These are phyloP conservation scores for Conus betulinus DNA, from an alignment of 1,140 invertebrate genomes.

Conservation along the genomic window DNA sequence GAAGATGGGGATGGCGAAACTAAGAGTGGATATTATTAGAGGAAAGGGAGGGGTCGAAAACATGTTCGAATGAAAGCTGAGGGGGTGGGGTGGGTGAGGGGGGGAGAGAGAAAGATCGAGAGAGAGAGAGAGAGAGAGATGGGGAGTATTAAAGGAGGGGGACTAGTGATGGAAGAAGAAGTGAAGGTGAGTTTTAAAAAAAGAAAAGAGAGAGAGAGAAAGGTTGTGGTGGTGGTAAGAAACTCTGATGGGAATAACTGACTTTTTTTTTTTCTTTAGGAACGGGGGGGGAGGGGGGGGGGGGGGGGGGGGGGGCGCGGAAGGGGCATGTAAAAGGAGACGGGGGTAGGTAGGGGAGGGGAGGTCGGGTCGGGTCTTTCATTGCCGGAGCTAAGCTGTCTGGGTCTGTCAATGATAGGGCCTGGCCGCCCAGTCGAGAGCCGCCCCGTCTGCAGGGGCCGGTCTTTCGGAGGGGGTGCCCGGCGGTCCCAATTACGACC, in stretches of 20 bases:
- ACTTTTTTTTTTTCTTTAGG: too few species aligned
- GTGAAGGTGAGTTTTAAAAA: not conserved
- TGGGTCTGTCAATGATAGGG: not conserved
- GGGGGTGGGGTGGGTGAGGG: not conserved
- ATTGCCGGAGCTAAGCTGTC: not conserved
- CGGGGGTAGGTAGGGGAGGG: not conserved
- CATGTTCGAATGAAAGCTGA: not conserved
- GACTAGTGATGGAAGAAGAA: not conserved
- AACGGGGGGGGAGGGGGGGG: too few species aligned
- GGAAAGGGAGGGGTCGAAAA: not conserved
- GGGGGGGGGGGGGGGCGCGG: too few species aligned
- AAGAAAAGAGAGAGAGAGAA: not conserved
- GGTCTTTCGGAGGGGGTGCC: not conserved
- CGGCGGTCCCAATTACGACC: not conserved
- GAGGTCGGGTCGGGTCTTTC: not conserved
- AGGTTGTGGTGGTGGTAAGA: too few species aligned
- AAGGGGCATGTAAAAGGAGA: too few species aligned
- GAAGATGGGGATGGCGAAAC: not conserved
- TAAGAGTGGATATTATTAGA: not conserved
- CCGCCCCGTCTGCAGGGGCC: not conserved
- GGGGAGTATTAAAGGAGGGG: not conserved
- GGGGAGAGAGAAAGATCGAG: not conserved
- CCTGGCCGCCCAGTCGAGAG: not conserved
- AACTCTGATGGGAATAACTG: too few species aligned
- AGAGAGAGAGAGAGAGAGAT: constrained; percentile 6